These are phyloP conservation scores for Drosophila percnosoma DNA, from an alignment of 2,888 invertebrate species.

Conservation along the genomic window DNA sequence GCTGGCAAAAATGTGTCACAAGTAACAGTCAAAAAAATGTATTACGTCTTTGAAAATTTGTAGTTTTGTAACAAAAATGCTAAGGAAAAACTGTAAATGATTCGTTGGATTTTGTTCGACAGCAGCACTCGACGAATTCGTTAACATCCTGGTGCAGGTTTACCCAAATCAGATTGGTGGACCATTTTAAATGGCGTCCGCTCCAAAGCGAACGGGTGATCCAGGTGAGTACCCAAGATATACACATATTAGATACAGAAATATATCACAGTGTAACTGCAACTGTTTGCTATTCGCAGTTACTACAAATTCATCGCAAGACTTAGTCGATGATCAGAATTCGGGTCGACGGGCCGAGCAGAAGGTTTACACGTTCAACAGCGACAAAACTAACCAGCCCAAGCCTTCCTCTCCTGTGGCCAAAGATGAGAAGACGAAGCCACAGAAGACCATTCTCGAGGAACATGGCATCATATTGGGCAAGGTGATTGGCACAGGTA, in stretches of 20 bases:
- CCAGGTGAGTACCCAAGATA: constrained; percentile 24
- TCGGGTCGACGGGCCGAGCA: constrained; percentile 70
- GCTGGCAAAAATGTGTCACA: constrained; percentile 36
- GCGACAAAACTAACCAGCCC: constrained; percentile 25
- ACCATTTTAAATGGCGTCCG: constrained; percentile 68
- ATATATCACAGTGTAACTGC: not conserved
- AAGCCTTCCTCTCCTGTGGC: not conserved
- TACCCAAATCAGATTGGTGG: constrained; percentile 18
- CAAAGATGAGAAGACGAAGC: constrained; percentile 59
- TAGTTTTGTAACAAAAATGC: constrained; percentile 47
- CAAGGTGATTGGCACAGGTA: constrained; percentile 92
- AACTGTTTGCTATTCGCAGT: constrained; percentile 1
- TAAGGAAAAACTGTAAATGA: constrained; percentile 39
- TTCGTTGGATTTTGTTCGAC: constrained; percentile 41
- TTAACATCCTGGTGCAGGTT: constrained; percentile 51
- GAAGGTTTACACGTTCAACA: constrained; percentile 66
- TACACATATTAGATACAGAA: not conserved
- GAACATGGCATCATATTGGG: constrained; percentile 91
- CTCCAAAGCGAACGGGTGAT: constrained; percentile 68
- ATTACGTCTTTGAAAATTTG: constrained; percentile 19
- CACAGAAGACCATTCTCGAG: constrained; percentile 88
- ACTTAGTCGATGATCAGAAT: constrained; percentile 58
- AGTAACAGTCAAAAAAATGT: not conserved
- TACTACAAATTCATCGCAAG: constrained; percentile 62
- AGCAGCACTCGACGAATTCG: constrained; percentile 35